Base-by-base conservation (phyloP, 1,140 invertebrate species). In the Hylyphantes graminicola region DNA sequence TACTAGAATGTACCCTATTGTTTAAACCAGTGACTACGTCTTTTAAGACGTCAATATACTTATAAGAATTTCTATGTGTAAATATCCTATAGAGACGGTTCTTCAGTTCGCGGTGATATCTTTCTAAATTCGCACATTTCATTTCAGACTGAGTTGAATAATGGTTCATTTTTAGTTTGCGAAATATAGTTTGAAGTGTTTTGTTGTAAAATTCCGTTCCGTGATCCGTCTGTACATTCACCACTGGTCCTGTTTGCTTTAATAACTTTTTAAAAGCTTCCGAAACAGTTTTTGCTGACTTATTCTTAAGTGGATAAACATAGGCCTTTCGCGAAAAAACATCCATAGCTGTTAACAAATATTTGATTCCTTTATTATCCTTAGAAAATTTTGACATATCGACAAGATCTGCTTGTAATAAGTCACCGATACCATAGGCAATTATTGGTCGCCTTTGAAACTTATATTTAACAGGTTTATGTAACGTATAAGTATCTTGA, bases 191-290 rank as follows among this genome's bases (percentile, higher is more conserved):
- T 64, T 61, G 50, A 10, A 77, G 13, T 0, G 13, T 7, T 4
- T 7, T 21, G 64, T 63, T 65, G 50, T 64, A 77, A 64, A 65
- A 77, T 77, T 77, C 74, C 1, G 51, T 77, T 8, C 57, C 74
- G 0, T 64, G 48, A 64, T 77, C 57, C 12, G 13, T 77, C 64
- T 77, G 74, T n/a, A 77, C 35, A 35, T 61, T 57, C 13, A 11
- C 59, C 5, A 35, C 35, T 0, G 17, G n/a, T 7, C 15, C 59
- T 7, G 48, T 12, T 15, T 35, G 0, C 1, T 59, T 35, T 35
- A 35, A 35, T 35, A 35, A 5, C 35, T 35, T 74, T n/a, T 74
- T 55, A 74, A 74, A 74, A 13, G 54, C 72, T 35, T n/a, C n/a
- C 15, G 13, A 48, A 15, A 74, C 53, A 13, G 51, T 35, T 19